phyloP scores from a whole-genome alignment of 2,797 vertebrate genomes.

The Rhinella marina region DNA sequence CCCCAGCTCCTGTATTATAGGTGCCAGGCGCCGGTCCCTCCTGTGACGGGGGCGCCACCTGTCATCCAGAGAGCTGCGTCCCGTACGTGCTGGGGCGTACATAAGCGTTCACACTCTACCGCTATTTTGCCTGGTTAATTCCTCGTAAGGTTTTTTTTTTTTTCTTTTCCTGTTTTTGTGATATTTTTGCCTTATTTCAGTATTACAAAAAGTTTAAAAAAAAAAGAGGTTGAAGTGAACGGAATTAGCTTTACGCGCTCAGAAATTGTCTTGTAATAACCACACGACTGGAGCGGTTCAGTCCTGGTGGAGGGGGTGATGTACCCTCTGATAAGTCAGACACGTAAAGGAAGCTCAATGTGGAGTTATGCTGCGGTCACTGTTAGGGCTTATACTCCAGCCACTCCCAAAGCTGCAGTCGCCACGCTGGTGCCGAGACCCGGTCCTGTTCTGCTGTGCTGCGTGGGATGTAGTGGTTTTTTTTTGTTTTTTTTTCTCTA shows the following conservation, averaged over 20 bases:
- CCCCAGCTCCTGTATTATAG: neutral
- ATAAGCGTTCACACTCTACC: neutral
- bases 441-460: too few relatives aligned
- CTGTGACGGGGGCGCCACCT: neutral
- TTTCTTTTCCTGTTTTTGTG: constrained; percentile 43
- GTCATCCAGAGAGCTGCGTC: neutral
- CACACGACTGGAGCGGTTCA: too few relatives aligned
- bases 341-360: too few relatives aligned
- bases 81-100: neutral
- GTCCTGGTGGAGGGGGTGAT: too few relatives aligned
- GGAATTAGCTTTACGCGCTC: constrained; percentile 24
- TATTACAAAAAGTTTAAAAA: constrained; percentile 41
- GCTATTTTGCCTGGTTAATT: constrained; percentile 36
- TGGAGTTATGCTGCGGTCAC: too few relatives aligned
- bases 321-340: too few relatives aligned
- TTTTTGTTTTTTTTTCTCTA: neutral
- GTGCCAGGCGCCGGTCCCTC: neutral
- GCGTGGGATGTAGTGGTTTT: neutral
- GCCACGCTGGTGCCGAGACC: rapidly evolving
- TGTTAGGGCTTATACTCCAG: neutral
- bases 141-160: constrained; percentile 31
- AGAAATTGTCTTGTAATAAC: neutral
- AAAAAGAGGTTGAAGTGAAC: constrained; percentile 48
- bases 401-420: neutral
- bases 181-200: constrained; percentile 62